Evolutionary conservation across 92 coral and sea anemone species (phyloP), one percentile per base, ranked within the genome.

Genomic region (Phenganax stokvisi): DNA sequence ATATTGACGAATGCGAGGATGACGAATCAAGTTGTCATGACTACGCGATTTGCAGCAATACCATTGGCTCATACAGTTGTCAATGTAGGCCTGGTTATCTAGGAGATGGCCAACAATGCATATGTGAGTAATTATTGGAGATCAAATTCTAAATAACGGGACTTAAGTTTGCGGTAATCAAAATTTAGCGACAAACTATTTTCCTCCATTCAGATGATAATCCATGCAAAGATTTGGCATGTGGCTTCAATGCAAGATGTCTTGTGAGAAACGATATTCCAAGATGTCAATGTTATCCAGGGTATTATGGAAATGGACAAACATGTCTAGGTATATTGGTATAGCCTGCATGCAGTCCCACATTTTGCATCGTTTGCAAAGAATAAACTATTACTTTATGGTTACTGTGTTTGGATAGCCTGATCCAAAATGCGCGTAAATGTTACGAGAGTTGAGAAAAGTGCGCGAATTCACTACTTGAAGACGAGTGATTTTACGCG

Each of bases 201-300:
- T 8, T 64, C 4, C 71, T 66, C 75, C 54, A 80, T 71, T 64
- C 75, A 91, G 96, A 86, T 62, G 88, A 87, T 56, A 86, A 87
- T 52, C 86, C 91, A 15, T 91, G 96, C 44, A 78, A 77, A 57
- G 90, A 87, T 12, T 51, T 92, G 12, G 51, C 63, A 17, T 92
- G 97, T 73, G 87, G 85, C 70, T 57, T 83, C 47, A 82, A 76
- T 54, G 90, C 90, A 27, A 20, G 56, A 54, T 96, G 99, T 60
- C 83, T 90, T 61, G 90, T 90, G 70, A 86, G 75, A 53, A 71
- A 82, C 8, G 99, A 96, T 8, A 65, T 89, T 28, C 91, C 87
- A 31, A 77, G 73, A 8, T 96, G 99, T 72, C 91, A 85, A 7
- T 92, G 99, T 80, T 80, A 85, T 28, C 85, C 83, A 9, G 99